Base-by-base conservation (phyloP, 1,140 invertebrate genomes). In the Triops cancriformis region DNA sequence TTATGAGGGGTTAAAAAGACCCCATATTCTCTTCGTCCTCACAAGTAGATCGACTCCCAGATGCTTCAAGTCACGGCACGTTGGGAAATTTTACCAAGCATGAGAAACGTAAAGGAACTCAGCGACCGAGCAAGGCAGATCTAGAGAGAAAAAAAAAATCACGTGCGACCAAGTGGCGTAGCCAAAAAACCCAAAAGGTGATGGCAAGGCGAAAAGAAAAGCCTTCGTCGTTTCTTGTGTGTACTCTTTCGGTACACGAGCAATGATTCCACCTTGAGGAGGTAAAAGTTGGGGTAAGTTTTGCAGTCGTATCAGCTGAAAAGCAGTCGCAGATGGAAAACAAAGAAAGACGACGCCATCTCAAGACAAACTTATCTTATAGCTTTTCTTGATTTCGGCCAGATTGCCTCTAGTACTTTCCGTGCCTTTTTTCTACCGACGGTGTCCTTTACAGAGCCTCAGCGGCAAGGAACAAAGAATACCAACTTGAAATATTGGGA, bases 1-100 rank as follows among this genome's bases (percentile, higher is more conserved):
- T 64, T 64, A 64, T 64, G 51, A 64, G 51, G n/a, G 51, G 51
- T 64, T 64, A 23, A 64, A n/a, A 64, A 64, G 10, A 64, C 51
- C 51, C 51, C 51, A 2, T 64, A 64, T 64, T 64, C 51, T 64
- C 18, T 64, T 14, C 51, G 2, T 37, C 51, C 14, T 64, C 51
- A 1, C 51, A 14, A 64, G 9, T 64, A 64, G 51, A 64, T 64
- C 51, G 51, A 64, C 51, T 64, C 14, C 51, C 51, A 64, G 10
- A 64, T 64, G 51, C 14, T 64, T 9, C 51, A 23, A 64, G 51
- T 64, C 51, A 64, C 51, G 51, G 51, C 51, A 64, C n/a, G 51
- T 64, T 64, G 23, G 23, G n/a, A 64, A 64, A 64, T 23, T 64
- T 45, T 64, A 64, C 51, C 51, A 64, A 64, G 51, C 51, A 64